phyloP scores from a whole-genome alignment of 2,888 invertebrate species.

The Aelia acuminata region DNA sequence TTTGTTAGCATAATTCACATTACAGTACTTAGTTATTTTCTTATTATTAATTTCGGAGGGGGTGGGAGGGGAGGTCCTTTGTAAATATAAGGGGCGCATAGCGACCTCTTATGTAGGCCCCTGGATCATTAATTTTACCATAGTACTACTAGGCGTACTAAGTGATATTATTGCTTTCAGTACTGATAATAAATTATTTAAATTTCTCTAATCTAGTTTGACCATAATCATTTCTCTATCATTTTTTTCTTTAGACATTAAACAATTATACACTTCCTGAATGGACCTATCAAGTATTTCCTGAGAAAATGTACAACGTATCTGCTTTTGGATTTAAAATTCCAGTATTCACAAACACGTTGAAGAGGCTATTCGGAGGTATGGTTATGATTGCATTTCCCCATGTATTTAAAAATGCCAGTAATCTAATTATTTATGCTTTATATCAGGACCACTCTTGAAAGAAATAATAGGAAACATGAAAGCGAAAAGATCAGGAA shows the following conservation, averaged over 20 bases:
- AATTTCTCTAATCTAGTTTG: too few species aligned
- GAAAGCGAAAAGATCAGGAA: conserved; percentile 54
- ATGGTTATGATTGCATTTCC: background rate
- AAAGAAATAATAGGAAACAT: conserved; percentile 65
- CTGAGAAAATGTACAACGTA: conserved; percentile 76
- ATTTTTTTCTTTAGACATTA: background rate
- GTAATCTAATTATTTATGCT: too few species aligned
- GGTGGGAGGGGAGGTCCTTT: too few species aligned
- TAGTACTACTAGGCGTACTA: too few species aligned
- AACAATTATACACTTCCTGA: conserved; percentile 73
- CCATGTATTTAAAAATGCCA: background rate
- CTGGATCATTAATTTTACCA: too few species aligned
- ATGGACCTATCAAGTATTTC: conserved; percentile 79
- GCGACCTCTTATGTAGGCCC: too few species aligned
- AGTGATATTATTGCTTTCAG: too few species aligned
- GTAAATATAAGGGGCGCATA: too few species aligned
- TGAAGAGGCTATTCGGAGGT: conserved; percentile 70
- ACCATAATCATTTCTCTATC: too few species aligned
- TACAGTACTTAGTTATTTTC: too few species aligned
- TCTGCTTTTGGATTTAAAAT: conserved; percentile 74
- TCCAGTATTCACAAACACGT: conserved; percentile 69
- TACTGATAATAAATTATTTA: background rate
- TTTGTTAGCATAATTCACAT: too few species aligned
- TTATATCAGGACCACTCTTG: conserved; percentile 65
- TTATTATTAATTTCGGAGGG: too few species aligned